Conservation (phyloP, 2,888 invertebrate species). For the Zygothrica quintamaculata region DNA sequence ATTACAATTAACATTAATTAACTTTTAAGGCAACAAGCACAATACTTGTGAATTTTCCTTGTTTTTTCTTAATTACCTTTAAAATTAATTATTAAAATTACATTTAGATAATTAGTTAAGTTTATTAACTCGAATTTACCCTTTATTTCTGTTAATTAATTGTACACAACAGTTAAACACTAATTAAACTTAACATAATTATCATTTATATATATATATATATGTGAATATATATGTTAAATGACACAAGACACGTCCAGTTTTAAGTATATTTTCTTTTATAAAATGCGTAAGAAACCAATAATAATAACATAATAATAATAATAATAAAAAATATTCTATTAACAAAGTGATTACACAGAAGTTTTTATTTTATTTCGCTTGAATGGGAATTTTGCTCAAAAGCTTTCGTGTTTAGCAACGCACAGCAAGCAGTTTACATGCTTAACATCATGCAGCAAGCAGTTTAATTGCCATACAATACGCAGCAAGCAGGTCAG, state of each 20-base stretch:
- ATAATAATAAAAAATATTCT: slow-evolving; percentile 44
- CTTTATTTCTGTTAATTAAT: slow-evolving; percentile 64
- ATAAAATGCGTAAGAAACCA: slow-evolving; percentile 59
- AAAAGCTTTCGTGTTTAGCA: neutral
- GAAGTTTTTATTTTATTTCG: too few relatives aligned
- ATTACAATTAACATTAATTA: slow-evolving; percentile 27
- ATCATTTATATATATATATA: slow-evolving; percentile 27
- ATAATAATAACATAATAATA: too few relatives aligned
- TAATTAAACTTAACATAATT: slow-evolving; percentile 42
- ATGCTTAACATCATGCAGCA: neutral
- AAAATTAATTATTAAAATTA: too few relatives aligned
- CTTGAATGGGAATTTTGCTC: too few relatives aligned
- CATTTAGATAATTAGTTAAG: slow-evolving; percentile 61
- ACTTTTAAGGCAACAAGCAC: slow-evolving; percentile 64
- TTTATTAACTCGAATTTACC: slow-evolving; percentile 53
- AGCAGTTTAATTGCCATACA: neutral
- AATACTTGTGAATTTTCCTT: slow-evolving; percentile 59
- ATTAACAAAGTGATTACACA: slow-evolving; percentile 52
- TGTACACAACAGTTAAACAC: slow-evolving; percentile 54
- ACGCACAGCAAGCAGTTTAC: neutral
- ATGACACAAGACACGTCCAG: slow-evolving; percentile 60
- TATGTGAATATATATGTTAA: slow-evolving; percentile 24
- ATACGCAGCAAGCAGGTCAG: too few relatives aligned
- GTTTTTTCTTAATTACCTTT: too few relatives aligned
- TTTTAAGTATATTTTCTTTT: slow-evolving; percentile 63